Percentiles rank a stretch among this genome's conserved stretches.
These are phyloP conservation scores for Tinea pellionella DNA, from an alignment of 2,888 invertebrate genomes.

Conservation along the genomic window DNA sequence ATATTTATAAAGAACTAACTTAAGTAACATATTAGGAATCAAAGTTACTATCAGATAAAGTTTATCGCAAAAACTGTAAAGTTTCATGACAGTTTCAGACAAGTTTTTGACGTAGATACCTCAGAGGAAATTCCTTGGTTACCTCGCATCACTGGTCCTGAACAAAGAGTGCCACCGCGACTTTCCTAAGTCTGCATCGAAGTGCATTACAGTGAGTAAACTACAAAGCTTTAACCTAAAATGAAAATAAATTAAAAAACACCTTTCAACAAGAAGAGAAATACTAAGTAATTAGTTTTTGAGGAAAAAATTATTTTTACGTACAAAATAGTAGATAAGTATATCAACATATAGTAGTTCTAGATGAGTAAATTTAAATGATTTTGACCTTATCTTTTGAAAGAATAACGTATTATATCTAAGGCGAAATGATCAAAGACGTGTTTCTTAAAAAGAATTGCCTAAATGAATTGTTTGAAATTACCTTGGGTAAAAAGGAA, in stretches of 20 bases:
- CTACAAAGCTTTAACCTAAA: neutral
- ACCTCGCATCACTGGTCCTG: neutral
- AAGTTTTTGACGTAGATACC: slow-evolving; percentile 3
- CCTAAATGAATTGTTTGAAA: neutral
- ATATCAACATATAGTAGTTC: no score
- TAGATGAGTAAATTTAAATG: no score
- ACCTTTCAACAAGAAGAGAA: no score
- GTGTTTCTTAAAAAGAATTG: neutral
- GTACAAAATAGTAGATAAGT: no score
- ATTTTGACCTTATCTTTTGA: no score
- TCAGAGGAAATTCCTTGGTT: neutral
- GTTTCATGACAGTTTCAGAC: neutral
- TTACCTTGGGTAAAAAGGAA: slow-evolving; percentile 21
- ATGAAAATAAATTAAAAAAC: neutral
- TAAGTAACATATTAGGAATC: neutral
- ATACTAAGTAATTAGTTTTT: no score
- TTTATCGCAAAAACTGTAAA: neutral
- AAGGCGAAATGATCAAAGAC: neutral
- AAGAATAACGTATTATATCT: no score
- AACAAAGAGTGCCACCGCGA: neutral
- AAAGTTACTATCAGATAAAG: neutral
- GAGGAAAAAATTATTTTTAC: no score
- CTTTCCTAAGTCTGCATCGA: slow-evolving; percentile 5
- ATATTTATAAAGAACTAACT: neutral
- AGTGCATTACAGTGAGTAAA: neutral